Evolutionary conservation across 1,140 invertebrate species (phyloP).

Genomic region (Drosophila parabipectinata): DNA sequence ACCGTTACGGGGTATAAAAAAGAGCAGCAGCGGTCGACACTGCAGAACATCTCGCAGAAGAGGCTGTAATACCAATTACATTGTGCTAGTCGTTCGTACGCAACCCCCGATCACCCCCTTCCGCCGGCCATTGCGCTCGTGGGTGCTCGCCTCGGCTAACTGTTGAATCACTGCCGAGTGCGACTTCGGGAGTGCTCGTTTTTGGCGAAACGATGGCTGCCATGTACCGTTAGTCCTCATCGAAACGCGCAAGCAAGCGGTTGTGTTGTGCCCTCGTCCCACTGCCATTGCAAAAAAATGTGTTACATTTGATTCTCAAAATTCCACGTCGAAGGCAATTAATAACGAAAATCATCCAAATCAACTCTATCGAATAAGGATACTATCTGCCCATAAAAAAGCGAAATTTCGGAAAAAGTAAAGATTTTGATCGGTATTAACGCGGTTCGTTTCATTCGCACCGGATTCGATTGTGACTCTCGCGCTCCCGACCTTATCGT

Average conservation of each 20-base stretch:
- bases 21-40: slow-evolving; percentile 53
- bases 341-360: background rate
- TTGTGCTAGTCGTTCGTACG: slow-evolving; percentile 68
- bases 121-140: slow-evolving; percentile 28
- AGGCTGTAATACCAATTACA: slow-evolving; percentile 73
- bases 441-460: background rate
- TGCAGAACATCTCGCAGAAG: slow-evolving; percentile 34
- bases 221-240: slow-evolving; percentile 44
- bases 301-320: slow-evolving; percentile 12
- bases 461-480: slow-evolving; percentile 7
- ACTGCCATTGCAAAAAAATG: slow-evolving; percentile 12
- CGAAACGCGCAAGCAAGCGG: slow-evolving; percentile 67
- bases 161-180: slow-evolving; percentile 82
- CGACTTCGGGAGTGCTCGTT: slow-evolving; percentile 19
- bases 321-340: background rate
- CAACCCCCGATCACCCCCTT: background rate
- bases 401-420: background rate
- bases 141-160: slow-evolving; percentile 51
- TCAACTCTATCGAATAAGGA: background rate
- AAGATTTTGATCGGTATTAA: background rate
- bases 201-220: background rate
- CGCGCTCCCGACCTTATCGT: slow-evolving; percentile 11
- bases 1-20: slow-evolving; percentile 32
- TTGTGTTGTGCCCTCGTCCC: slow-evolving; percentile 59
- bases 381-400: background rate